Percentiles rank a stretch among this genome's conserved stretches.
Conservation (phyloP, 2,113 vertebrate species). For the Caranx melampygus region DNA sequence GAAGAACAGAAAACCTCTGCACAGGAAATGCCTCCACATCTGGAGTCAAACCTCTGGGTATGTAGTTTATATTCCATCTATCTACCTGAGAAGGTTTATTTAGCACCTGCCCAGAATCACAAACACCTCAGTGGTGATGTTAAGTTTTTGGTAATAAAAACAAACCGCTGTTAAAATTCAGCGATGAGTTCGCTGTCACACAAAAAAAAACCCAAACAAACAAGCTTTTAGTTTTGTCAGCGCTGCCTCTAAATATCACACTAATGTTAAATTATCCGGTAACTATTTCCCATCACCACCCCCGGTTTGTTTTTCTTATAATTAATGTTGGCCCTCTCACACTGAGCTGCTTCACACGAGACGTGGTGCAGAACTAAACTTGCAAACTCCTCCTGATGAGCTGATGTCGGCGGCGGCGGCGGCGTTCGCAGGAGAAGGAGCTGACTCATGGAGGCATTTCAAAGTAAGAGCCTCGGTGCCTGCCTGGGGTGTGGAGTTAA, state of each 20-base stretch:
- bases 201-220: constrained; percentile 11
- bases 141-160: neutral
- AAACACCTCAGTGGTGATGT: neutral
- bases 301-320: constrained; percentile 47
- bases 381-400: neutral
- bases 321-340: constrained; percentile 34
- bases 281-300: constrained; percentile 8
- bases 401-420: neutral
- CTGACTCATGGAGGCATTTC: neutral
- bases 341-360: constrained; percentile 27
- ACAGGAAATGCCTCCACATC: too few relatives aligned
- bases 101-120: neutral
- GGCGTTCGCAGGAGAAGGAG: neutral
- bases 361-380: constrained; percentile 7
- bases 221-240: constrained; percentile 20
- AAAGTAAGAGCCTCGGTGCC: neutral
- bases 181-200: neutral
- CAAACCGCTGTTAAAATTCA: neutral
- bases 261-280: constrained; percentile 41
- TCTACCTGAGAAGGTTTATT: neutral
- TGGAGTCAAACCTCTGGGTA: too few relatives aligned
- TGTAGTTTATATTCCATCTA: too few relatives aligned
- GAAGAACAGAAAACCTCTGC: too few relatives aligned
- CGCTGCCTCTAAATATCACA: constrained; percentile 15
- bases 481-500: neutral